Evolutionary conservation across 2,888 invertebrate species (phyloP).

Genomic region (Oxycera nigricornis): DNA sequence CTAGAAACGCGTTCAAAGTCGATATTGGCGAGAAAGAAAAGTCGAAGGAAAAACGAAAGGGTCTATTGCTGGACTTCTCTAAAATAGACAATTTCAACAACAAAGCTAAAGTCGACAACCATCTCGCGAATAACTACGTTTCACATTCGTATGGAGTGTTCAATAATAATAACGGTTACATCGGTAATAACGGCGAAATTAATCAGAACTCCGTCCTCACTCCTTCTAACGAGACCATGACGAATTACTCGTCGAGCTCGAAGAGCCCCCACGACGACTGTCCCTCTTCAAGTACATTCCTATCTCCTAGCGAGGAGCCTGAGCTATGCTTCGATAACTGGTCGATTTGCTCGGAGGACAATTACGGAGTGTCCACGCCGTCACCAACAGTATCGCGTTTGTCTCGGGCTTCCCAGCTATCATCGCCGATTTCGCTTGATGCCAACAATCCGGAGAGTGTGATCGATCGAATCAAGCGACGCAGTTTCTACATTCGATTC

Average conservation of each 20-base stretch:
- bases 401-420: conserved; percentile 63
- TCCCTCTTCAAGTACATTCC: conserved; percentile 61
- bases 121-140: conserved; percentile 57
- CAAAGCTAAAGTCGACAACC: conserved; percentile 57
- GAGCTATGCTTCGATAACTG: conserved; percentile 69
- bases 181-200: conserved; percentile 53
- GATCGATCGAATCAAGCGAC: conserved; percentile 83
- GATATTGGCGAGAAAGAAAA: conserved; percentile 61
- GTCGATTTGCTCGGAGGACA: conserved; percentile 70
- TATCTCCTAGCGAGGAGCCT: conserved; percentile 69
- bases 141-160: conserved; percentile 54
- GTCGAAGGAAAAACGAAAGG: conserved; percentile 62
- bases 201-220: conserved; percentile 58
- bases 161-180: conserved; percentile 46
- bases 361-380: conserved; percentile 55
- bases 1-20: conserved; percentile 53
- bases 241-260: conserved; percentile 60
- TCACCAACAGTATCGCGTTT: conserved; percentile 53
- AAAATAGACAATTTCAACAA: conserved; percentile 59
- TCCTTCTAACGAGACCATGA: conserved; percentile 59
- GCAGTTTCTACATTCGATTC: conserved; percentile 88
- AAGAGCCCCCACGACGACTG: conserved; percentile 61
- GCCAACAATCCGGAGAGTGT: conserved; percentile 74
- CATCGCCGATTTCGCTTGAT: conserved; percentile 59
- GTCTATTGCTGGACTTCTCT: conserved; percentile 71